Evolutionary conservation across 2,888 invertebrate genomes (phyloP), one percentile per base, ranked within the genome.

Genomic region (Cryptophagus acutangulus): DNA sequence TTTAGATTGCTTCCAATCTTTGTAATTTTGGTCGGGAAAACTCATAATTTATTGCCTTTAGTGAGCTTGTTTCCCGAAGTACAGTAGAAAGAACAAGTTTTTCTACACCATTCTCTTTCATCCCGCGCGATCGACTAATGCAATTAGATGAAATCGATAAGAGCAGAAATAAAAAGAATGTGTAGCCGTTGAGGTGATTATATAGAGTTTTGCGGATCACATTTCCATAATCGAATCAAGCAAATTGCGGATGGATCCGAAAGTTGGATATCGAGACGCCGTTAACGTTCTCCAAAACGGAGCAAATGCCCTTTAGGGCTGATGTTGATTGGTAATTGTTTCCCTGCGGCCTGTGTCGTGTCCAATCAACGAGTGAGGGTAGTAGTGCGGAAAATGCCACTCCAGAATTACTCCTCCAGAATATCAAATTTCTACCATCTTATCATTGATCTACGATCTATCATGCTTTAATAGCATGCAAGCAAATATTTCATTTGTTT

Each of bases 311-410:
- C 52, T 49, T 41, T n/a, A n/a, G n/a, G 56, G 55, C 52, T 50
- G 52, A 55, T 55, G 59, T 59, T 62, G 62, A 62, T 62, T 62
- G 61, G 61, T 62, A 62, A 62, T 62, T 62, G 62, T 64, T 63
- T 63, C 66, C 63, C 66, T 56, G 60, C 61, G 63, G 61, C 61
- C 58, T 54, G 45, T 41, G 51, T 56, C 59, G 59, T n/a, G n/a
- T 57, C 67, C 66, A 67, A 67, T 67, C 67, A 67, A 61, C 62
- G 65, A 58, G 62, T 65, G 65, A 55, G 64, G 59, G 62, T 63
- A 66, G 65, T 65, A 63, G 67, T 62, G 66, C 66, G 65, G 65
- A 66, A 68, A 68, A 62, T 65, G 64, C 61, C 66, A 66, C 66
- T 63, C 63, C 54, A 48, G 51, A 52, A 58, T 54, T 59, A 63